Evolutionary conservation across 2,113 vertebrate species (phyloP).

Genomic region (Tringa solitaria): DNA sequence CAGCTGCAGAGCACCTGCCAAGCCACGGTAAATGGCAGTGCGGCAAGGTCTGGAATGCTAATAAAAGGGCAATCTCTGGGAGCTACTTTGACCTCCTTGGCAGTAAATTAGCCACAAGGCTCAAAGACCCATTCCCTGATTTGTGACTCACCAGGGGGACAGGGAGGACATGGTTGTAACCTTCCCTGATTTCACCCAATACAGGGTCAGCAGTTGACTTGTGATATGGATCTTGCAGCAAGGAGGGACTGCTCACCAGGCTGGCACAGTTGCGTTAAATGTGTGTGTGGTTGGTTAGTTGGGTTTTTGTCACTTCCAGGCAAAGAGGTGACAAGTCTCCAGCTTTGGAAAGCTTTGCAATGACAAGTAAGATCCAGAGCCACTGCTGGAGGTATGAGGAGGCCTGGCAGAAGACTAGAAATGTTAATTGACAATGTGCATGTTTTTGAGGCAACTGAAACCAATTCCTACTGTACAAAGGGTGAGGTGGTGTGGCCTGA

Average conservation of each 20-base stretch:
- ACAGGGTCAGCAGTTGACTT: background rate
- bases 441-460: background rate
- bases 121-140: background rate
- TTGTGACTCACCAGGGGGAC: background rate
- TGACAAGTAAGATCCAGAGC: background rate
- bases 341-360: background rate
- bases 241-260: background rate
- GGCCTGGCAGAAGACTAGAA: background rate
- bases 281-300: background rate
- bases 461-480: background rate
- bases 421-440: background rate
- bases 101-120: background rate
- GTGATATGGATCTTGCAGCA: background rate
- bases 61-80: background rate
- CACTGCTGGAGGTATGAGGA: background rate
- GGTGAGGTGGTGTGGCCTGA: background rate
- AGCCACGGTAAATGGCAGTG: background rate
- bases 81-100: background rate
- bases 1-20: conserved; percentile 49
- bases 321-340: background rate
- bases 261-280: fast-evolving
- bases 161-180: background rate
- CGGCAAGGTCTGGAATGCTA: background rate
- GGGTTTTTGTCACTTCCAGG: background rate
- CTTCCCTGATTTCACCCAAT: fast-evolving